These are phyloP conservation scores for Sanderia malayensis DNA, from an alignment of 30 jellyfish, hydroid and myxozoan genomes.

Conservation along the genomic window DNA sequence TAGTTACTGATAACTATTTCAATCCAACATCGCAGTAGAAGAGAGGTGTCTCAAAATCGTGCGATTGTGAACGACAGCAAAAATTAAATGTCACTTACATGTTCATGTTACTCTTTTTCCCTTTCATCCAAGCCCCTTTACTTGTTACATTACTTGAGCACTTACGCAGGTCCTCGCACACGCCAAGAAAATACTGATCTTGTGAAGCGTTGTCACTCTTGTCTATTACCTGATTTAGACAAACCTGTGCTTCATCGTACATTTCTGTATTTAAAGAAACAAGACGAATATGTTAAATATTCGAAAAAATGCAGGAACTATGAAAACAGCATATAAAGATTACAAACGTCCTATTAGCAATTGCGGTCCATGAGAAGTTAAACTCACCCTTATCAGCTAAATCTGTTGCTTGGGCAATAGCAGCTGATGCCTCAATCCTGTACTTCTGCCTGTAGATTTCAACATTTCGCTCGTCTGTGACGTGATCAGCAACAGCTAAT, in stretches of 20 bases:
- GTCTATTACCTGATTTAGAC: background rate
- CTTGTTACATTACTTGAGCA: slow-evolving; percentile 14
- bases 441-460: slow-evolving; percentile 56
- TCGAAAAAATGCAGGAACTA: background rate
- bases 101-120: slow-evolving; percentile 51
- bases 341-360: no score
- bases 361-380: no score
- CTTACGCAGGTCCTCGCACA: slow-evolving; percentile 21
- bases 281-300: background rate
- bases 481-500: slow-evolving; percentile 49
- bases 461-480: slow-evolving; percentile 47
- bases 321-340: no score
- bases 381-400: slow-evolving; percentile 73
- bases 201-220: slow-evolving; percentile 4
- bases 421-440: slow-evolving; percentile 63
- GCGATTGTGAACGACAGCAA: no score
- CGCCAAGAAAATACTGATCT: slow-evolving; percentile 16
- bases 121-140: slow-evolving; percentile 42
- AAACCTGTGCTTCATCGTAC: slow-evolving; percentile 21
- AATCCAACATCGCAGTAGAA: no score
- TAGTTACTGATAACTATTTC: no score
- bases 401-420: slow-evolving; percentile 38
- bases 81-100: no score
- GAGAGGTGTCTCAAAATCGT: no score
- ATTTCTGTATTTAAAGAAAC: no score